Base-by-base conservation (phyloP, 2,888 invertebrate genomes). In the Seira sanloemensis region DNA sequence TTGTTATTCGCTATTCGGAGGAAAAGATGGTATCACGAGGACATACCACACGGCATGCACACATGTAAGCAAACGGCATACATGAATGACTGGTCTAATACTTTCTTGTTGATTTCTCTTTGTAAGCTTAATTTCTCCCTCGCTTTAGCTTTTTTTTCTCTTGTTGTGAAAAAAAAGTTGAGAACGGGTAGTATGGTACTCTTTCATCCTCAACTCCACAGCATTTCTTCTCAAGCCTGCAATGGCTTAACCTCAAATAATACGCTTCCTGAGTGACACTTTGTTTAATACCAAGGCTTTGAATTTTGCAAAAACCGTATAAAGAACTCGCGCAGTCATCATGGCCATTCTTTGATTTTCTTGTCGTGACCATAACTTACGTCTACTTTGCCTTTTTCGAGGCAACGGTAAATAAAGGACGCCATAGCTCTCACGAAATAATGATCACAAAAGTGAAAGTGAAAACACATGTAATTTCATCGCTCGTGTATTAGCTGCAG, bases 91-190 rank as follows among this genome's bases (percentile, higher is more conserved):
- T 84, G 69, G 58, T 84, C 71, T 79, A 72, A 71, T 84, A 84
- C 79, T 84, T 84, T 84, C 84, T 84, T 84, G 84, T 84, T 84
- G 84, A 84, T 76, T 84, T 84, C 66, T 84, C 75, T 84, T 83
- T 50, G 68, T 65, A 37, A 75, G 79, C 84, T 84, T 84, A 84
- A 69, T 58, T 58, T 58, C 58, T 58, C 2, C 37, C 37, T 37
- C 58, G n/a, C 58, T 58, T 9, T 58, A 18, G 58, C 18, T 58
- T n/a, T 58, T 58, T 58, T 58, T 18, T 58, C 58, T 58, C 58
- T 18, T 37, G 37, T 37, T 7, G 37, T 37, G 37, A 37, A 37
- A 37, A 18, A 58, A 58, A 58, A 58, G n/a, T 58, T 4, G 58
- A 16, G 18, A 58, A n/a, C 58, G 58, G 58, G 58, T 58, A 58